phyloP scores from a whole-genome alignment of 1,140 invertebrate genomes.

The Lanistes nyassanus region DNA sequence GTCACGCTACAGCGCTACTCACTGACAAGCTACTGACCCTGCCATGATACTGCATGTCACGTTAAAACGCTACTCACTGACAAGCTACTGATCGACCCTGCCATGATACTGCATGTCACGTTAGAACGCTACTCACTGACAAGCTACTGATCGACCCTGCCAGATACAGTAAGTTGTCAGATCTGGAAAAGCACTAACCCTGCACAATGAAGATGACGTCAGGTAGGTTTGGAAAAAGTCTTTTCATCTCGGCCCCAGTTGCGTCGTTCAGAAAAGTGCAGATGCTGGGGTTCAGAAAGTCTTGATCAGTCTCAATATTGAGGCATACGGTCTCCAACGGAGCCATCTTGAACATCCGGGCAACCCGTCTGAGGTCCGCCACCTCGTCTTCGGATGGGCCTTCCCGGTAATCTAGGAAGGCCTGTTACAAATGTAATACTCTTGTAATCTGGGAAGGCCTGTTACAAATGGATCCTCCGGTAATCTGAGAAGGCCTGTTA shows the following conservation, averaged over 20 bases:
- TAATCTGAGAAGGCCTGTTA: too few relatives aligned
- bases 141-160: too few relatives aligned
- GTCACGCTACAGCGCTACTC: too few relatives aligned
- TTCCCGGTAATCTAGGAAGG: slow-evolving; percentile 48
- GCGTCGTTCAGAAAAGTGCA: slow-evolving; percentile 61
- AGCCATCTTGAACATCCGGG: slow-evolving; percentile 51
- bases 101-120: too few relatives aligned
- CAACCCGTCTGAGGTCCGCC: slow-evolving; percentile 45
- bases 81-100: too few relatives aligned
- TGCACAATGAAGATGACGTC: slow-evolving; percentile 56
- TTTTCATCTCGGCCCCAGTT: slow-evolving; percentile 56
- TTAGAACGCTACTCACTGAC: too few relatives aligned
- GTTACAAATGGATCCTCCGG: too few relatives aligned
- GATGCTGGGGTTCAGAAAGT: slow-evolving; percentile 64
- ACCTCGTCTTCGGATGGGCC: slow-evolving; percentile 38
- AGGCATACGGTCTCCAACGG: slow-evolving; percentile 54
- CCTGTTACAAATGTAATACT: slow-evolving; percentile 32
- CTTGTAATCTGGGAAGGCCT: too few relatives aligned
- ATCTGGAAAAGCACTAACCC: slow-evolving; percentile 44
- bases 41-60: too few relatives aligned
- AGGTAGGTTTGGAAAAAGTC: slow-evolving; percentile 55
- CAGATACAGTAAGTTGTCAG: too few relatives aligned
- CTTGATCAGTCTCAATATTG: slow-evolving; percentile 55
- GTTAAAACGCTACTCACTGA: too few relatives aligned
- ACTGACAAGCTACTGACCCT: too few relatives aligned